Conservation (phyloP, 2,888 invertebrate species). For the Saturnia japonica region DNA sequence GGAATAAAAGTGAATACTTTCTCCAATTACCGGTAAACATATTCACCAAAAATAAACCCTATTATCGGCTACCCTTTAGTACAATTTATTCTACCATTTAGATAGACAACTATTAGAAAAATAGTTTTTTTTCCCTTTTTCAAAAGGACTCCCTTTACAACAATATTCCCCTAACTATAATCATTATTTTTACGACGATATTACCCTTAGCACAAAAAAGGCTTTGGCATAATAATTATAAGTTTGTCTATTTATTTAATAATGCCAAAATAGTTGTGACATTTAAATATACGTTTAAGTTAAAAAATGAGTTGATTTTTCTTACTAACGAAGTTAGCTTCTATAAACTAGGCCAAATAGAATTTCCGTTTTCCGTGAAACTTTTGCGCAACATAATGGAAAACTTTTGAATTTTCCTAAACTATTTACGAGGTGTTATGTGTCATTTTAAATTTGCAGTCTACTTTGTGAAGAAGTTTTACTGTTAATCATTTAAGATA, state of each 20-base stretch:
- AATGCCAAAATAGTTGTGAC: neutral
- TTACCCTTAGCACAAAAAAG: neutral
- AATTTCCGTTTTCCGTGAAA: neutral
- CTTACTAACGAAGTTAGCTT: neutral
- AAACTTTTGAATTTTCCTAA: constrained; percentile 18
- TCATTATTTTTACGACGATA: neutral
- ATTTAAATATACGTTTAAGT: neutral
- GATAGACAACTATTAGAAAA: neutral
- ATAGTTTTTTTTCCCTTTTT: neutral
- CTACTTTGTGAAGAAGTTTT: neutral
- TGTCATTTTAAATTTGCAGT: constrained; percentile 10
- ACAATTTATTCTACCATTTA: neutral
- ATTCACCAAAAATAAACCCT: neutral
- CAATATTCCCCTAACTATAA: too few species aligned
- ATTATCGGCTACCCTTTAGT: neutral
- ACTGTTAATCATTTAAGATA: neutral
- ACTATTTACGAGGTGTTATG: constrained; percentile 10
- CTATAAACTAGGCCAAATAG: neutral
- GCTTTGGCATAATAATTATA: neutral
- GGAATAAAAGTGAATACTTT: neutral
- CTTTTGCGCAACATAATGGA: constrained; percentile 2
- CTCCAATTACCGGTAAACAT: neutral
- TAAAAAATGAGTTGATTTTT: neutral
- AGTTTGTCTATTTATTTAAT: neutral
- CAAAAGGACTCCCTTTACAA: neutral